Evolutionary conservation across 2,888 invertebrate genomes (phyloP), one percentile per base, ranked within the genome.

Genomic region (Proisotoma minuta): DNA sequence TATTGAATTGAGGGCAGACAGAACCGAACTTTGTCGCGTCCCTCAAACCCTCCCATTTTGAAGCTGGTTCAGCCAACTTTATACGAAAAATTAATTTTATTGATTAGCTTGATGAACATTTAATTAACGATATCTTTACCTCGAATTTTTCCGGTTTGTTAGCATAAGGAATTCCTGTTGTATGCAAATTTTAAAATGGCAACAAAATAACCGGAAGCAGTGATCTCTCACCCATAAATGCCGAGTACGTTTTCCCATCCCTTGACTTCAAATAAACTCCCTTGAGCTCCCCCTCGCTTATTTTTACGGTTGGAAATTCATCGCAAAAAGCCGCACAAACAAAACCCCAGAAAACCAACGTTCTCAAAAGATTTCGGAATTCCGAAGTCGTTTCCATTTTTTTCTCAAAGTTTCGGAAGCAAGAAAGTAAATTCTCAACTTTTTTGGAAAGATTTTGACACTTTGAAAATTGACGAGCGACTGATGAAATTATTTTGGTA

Each of bases 111-210:
- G 26, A 24, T 10, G 18, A 27, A 52, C 3, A 18, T 28, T 4
- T 28, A n/a, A n/a, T n/a, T n/a, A n/a, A n/a, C n/a, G n/a, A n/a
- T 18, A 10, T n/a, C n/a, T 28, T 39, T 52, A 66, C 62, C 65
- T 66, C 49, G 50, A 66, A 66, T 23, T 59, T 27, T 22, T 62
- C 62, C n/a, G 62, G 65, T 5, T 29, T 24, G 26, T 66, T 57
- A 3, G 60, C 62, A 60, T 57, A 66, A 0, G 65, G 65, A 23
- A 66, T 66, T 39, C 65, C n/a, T n/a, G n/a, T n/a, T n/a, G n/a
- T n/a, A n/a, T n/a, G n/a, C n/a, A n/a, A n/a, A n/a, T n/a, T n/a
- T n/a, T n/a, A n/a, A n/a, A n/a, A n/a, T n/a, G n/a, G n/a, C n/a
- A n/a, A n/a, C n/a, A n/a, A n/a, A n/a, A n/a, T n/a, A n/a, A n/a